Conservation (phyloP, 2,113 vertebrate genomes). For the Dasyprocta punctata region DNA sequence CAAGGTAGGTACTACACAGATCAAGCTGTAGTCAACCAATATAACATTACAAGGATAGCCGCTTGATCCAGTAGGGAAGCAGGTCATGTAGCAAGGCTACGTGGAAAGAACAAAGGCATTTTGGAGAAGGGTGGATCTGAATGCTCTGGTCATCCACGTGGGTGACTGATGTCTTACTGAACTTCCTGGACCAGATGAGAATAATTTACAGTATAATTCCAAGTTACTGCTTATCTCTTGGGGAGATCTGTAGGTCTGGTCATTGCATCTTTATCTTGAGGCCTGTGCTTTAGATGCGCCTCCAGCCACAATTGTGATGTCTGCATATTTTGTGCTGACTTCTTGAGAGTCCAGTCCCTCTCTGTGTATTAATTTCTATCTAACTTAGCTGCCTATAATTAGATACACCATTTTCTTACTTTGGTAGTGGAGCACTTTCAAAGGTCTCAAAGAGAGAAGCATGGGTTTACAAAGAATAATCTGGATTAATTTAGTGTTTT, state of each 20-base stretch:
- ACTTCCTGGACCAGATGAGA: not conserved
- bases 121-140: not conserved
- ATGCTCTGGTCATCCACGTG: not conserved
- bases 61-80: not conserved
- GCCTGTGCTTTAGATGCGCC: too few species aligned
- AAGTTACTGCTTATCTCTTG: not conserved
- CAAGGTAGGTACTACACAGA: not conserved
- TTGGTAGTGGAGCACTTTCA: not conserved
- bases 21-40: not conserved
- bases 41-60: not conserved
- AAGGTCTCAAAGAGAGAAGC: not conserved
- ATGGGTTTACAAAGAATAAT: slow-evolving; percentile 8
- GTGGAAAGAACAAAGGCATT: not conserved
- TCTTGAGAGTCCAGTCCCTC: not conserved
- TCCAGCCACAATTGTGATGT: not conserved
- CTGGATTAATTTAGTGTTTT: slow-evolving; percentile 24
- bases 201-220: not conserved
- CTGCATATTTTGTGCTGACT: not conserved
- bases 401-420: not conserved
- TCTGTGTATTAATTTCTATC: not conserved
- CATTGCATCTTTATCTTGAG: not conserved
- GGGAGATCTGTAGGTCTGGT: not conserved
- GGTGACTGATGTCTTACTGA: not conserved
- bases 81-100: not conserved
- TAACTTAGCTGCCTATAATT: not conserved